Conservation (phyloP, 2,888 invertebrate genomes). For the Aromia moschata region DNA sequence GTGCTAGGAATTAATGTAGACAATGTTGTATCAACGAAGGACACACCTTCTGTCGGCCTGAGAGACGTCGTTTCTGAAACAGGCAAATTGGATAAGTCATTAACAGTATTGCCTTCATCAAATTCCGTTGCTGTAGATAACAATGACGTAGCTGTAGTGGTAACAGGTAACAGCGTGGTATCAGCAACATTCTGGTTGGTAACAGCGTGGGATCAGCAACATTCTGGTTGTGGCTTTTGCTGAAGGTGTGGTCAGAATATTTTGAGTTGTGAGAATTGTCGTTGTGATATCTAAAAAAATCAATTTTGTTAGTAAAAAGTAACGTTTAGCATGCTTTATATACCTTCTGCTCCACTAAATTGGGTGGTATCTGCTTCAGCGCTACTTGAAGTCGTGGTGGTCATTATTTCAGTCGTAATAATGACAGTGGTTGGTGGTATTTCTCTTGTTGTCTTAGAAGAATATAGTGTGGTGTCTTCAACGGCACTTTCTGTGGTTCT, state of each 20-base stretch:
- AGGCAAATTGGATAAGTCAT: background rate
- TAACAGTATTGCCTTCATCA: background rate
- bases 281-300: conserved; percentile 5
- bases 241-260: background rate
- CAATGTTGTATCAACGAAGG: background rate
- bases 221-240: background rate
- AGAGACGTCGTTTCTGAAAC: conserved; percentile 1
- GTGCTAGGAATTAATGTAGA: background rate
- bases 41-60: background rate
- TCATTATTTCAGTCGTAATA: conserved; percentile 4
- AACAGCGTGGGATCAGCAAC: background rate
- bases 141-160: background rate
- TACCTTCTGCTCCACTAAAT: background rate
- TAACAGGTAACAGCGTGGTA: conserved; percentile 3
- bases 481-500: conserved; percentile 21
- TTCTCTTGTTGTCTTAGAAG: conserved; percentile 27
- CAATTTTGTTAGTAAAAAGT: background rate
- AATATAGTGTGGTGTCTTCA: no score
- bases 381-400: background rate
- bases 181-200: background rate
- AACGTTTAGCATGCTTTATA: background rate
- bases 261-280: background rate
- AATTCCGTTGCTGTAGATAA: background rate
- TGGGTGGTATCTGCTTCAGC: conserved; percentile 15
- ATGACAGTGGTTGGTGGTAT: conserved; percentile 7